Base-by-base conservation (phyloP, 2,113 vertebrate genomes). In the Drymodes brunneopygia region DNA sequence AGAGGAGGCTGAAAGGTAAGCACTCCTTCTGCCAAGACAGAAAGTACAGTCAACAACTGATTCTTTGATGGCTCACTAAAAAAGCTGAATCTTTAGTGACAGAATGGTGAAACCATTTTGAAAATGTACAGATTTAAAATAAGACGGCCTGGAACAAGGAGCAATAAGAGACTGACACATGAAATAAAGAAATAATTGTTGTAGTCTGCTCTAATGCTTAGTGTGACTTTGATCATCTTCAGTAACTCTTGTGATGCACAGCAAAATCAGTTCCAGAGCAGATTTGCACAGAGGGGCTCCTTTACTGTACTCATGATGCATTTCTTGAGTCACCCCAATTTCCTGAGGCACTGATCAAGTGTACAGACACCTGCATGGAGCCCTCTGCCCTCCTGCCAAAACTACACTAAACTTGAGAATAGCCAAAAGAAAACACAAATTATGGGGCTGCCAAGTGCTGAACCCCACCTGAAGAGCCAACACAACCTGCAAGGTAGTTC, bases 31-130 rank as follows among this genome's bases (percentile, higher is more conserved):
- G 62, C 84, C 42, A 91, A 73, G 36, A 71, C 15, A 70, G 83
- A 96, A 95, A 82, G 66, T 35, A n/a, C 92, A 96, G 85, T 96
- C 89, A 96, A 28, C 87, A 96, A 75, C 82, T 72, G 45, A 95
- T 91, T 96, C 48, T 92, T 71, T 87, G 73, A 94, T 4, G 11
- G 54, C 94, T 92, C 72, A 80, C 50, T 69, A 91, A 92, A 71
- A 81, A 91, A 95, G 11, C 72, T 89, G 66, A 35, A 81, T 92
- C 94, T 92, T 96, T 33, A 83, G 53, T 42, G 38, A 79, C 56
- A 92, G 66, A 72, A 65, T 7, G 12, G 75, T 90, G 93, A 96
- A 92, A 89, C 54, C 86, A 67, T 89, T 93, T 72, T 77, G 85
- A 92, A 97, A 94, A 65, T 36, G 53, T 70, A 82, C 24, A 45